Evolutionary conservation across 2,113 vertebrate species (phyloP), one percentile per base, ranked within the genome.

Genomic region (Synodontis membranacea): DNA sequence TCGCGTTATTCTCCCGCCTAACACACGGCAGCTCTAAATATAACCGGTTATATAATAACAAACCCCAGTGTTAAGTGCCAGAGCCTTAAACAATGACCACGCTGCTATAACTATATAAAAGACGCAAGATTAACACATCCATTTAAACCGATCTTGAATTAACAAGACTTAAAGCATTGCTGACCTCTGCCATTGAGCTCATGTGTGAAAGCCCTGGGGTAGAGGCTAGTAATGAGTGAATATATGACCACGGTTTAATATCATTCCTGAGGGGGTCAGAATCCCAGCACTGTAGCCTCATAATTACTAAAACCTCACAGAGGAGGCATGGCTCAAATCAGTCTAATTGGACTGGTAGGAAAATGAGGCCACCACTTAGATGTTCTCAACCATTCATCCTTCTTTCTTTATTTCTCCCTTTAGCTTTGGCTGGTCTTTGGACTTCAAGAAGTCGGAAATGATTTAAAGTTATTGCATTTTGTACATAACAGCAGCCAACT

Each of bases 231-330:
- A 89, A 89, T 87, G 86, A 89, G 83, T 84, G 88, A 89, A 89
- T 89, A 86, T 86, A 89, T 85, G 88, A 87, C 88, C 88, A 89
- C 25, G 72, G 83, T 84, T 89, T 89, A 87, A 89, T 89, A 87
- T 81, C 83, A 54, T 89, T 87, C 88, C 83, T 89, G 79, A 48
- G 58, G 81, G 87, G 85, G 87, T 88, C 84, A 88, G 78, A 87
- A 86, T 88, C 83, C 78, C 85, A 88, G 83, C 85, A 85, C 87
- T 83, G 80, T 79, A 83, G 64, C 86, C 85, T 88, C 85, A 85
- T 90, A 88, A 90, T 85, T 88, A 85, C 83, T 88, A 86, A 84
- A 87, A 68, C 72, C 79, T 79, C 80, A 60, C 85, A 83, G 83
- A 88, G 86, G 87, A 72, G 46, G 83, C 83, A 76, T 72, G 66